Evolutionary conservation across 2,888 invertebrate genomes (phyloP), one percentile per base, ranked within the genome.

Genomic region (Cephonodes hylas): DNA sequence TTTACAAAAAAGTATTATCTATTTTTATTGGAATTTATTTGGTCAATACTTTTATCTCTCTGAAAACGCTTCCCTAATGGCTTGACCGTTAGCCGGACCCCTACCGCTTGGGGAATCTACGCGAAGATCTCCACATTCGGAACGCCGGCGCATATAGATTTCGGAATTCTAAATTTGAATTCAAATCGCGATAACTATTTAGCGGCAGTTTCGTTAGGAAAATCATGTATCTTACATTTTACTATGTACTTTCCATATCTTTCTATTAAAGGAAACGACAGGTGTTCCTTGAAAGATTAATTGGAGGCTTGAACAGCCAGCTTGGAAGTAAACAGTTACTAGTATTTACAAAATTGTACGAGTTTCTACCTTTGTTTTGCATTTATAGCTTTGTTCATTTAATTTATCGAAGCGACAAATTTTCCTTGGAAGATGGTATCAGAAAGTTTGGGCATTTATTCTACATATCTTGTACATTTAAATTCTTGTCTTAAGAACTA

Each of bases 31-130:
- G n/a, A n/a, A n/a, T n/a, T n/a, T n/a, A n/a, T n/a, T n/a, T n/a
- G n/a, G n/a, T 38, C 0, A 38, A 38, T 38, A 38, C 5, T 13
- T 38, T 10, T 13, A 20, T 4, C 4, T 45, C 22, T 10, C 13
- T 5, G 10, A 15, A 15, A 7, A 25, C 22, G 57, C 58, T 57
- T 25, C 25, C 67, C 76, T 79, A 45, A 59, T 80, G 74, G 81
- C 82, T 75, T 63, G 46, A 48, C 42, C 15, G 44, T 46, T 53
- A 38, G 18, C 23, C 42, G 73, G 78, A 76, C 79, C 81, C 85
- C 85, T 77, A 81, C 73, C 70, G 84, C 71, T 81, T 64, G 68
- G 70, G 68, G 75, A 81, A 83, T 81, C 79, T 77, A 71, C 67
- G 74, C 65, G 67, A 68, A 74, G 72, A 78, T 80, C 77, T 74